Base-by-base conservation (phyloP, 1,140 invertebrate genomes). In the Gonioctena quinquepunctata region DNA sequence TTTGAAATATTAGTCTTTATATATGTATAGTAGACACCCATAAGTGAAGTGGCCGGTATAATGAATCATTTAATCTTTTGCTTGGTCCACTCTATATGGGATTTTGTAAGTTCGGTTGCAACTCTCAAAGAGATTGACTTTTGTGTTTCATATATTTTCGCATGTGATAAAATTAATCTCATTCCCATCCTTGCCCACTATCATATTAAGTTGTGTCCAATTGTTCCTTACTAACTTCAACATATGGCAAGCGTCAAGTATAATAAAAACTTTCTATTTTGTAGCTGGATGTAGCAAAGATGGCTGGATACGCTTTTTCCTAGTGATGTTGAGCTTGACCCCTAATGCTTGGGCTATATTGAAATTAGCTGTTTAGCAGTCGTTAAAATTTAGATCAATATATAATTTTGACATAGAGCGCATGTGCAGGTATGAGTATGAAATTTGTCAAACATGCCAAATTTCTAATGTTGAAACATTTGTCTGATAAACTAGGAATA, bases 321-420 rank as follows among this genome's bases (percentile, higher is more conserved):
- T 56, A 3, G 13, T 5, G 54, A 22, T 21, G 2, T 56, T 21
- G 23, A 56, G 23, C 19, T 13, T 56, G n/a, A 3, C 19, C 23
- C 54, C 18, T 21, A 56, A 23, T 56, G 8, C 54, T 23, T 23
- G 19, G 13, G 23, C 6, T 28, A 48, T 63, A 42, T 18, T 63
- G 16, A 63, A 49, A 63, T 63, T n/a, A n/a, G 28, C 33, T 63
- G 28, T 42, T 13, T n/a, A n/a, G n/a, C n/a, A n/a, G n/a, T n/a
- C n/a, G n/a, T n/a, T n/a, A n/a, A n/a, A n/a, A n/a, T n/a, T n/a
- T n/a, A n/a, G n/a, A n/a, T n/a, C n/a, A n/a, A n/a, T n/a, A n/a
- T n/a, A n/a, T n/a, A n/a, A n/a, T n/a, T n/a, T n/a, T n/a, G n/a
- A n/a, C n/a, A n/a, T n/a, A n/a, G n/a, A n/a, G n/a, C n/a, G n/a